A percentile compares a stretch with the other conserved stretches of the same genome.
Evolutionary conservation across 2,797 vertebrate genomes (phyloP).

Genomic region (Centropyge bicolor): DNA sequence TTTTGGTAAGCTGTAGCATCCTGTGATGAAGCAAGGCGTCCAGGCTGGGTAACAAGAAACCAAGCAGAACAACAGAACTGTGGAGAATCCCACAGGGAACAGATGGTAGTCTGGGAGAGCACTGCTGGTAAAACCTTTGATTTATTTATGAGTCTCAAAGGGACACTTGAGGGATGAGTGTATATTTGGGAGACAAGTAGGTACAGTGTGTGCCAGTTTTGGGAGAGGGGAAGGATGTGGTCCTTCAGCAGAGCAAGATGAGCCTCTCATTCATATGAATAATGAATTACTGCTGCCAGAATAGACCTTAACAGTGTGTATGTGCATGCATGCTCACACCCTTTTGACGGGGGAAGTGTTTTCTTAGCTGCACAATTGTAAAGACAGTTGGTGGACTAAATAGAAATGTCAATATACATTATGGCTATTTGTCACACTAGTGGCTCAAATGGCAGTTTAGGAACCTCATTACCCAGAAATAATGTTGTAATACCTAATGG

Average conservation of each 20-base stretch:
- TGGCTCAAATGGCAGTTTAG: neutral
- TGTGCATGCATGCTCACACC: neutral
- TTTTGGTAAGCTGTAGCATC: conserved; percentile 10
- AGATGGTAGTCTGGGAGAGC: conserved; percentile 52
- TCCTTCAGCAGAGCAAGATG: conserved; percentile 24
- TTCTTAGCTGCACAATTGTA: neutral
- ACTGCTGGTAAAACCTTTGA: conserved; percentile 44
- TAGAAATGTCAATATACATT: neutral
- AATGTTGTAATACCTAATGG: neutral
- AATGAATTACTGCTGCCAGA: conserved; percentile 54
- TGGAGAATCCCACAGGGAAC: conserved; percentile 45
- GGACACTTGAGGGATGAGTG: conserved; percentile 44
- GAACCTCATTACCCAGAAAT: neutral
- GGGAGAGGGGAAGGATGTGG: conserved; percentile 13
- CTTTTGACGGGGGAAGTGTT: neutral
- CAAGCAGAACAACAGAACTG: conserved; percentile 36
- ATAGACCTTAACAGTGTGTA: neutral
- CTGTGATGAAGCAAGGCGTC: conserved; percentile 17
- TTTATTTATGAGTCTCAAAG: conserved; percentile 69
- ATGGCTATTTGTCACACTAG: neutral
- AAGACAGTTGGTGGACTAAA: neutral
- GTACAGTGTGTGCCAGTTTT: conserved; percentile 17
- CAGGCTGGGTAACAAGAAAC: conserved; percentile 46
- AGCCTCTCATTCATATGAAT: conserved; percentile 59
- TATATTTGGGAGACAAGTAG: conserved; percentile 24